Evolutionary conservation across 2,797 vertebrate genomes (phyloP).

Genomic region (Epinephelus awoara): DNA sequence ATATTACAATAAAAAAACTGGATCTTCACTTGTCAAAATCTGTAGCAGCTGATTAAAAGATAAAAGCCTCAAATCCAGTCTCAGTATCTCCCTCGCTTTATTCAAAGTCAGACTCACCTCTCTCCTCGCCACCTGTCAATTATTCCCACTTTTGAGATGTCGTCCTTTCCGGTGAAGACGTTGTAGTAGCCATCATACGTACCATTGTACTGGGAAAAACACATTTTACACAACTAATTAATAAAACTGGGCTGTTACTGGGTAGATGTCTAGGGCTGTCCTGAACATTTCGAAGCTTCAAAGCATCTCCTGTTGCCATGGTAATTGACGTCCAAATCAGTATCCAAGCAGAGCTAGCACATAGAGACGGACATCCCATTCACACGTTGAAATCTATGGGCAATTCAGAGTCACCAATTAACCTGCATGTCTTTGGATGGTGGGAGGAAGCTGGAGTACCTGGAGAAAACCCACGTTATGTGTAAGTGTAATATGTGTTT

Average conservation of each 20-base stretch:
- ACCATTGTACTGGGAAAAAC: slow-evolving; percentile 88
- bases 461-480: no score
- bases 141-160: slow-evolving; percentile 87
- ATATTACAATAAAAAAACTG: neutral
- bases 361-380: no score
- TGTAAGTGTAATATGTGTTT: neutral
- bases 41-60: neutral
- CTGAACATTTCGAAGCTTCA: no score
- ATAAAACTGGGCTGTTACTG: neutral
- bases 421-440: no score
- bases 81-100: neutral
- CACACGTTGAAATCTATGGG: no score
- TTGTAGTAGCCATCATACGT: slow-evolving; percentile 90
- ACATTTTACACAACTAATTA: neutral
- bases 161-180: slow-evolving; percentile 88
- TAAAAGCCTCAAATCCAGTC: neutral
- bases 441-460: no score
- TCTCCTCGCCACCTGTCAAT: slow-evolving; percentile 89
- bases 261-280: neutral
- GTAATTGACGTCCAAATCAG: no score
- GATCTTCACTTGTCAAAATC: slow-evolving; percentile 2
- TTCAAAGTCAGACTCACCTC: slow-evolving; percentile 79
- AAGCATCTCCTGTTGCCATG: no score
- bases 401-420: no score
- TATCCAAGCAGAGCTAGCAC: no score